Base-by-base conservation (phyloP, 2,113 vertebrate genomes). In the Camelus bactrianus region DNA sequence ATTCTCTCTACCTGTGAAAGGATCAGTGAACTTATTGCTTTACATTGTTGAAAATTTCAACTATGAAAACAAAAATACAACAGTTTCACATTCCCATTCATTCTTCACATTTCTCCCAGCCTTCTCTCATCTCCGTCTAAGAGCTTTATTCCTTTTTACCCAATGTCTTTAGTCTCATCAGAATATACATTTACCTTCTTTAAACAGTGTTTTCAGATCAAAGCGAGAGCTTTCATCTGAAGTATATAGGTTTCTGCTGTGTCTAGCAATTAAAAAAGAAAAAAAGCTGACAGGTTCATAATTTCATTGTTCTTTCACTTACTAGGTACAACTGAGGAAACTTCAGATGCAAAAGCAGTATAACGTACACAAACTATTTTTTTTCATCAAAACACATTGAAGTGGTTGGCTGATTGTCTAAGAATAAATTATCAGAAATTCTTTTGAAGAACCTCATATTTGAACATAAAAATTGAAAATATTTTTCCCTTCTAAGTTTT, bases 41-140 rank as follows among this genome's bases (percentile, higher is more conserved):
- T 64, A 50, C 89, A 86, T 96, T 80, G 92, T 76, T 95, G 79
- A 97, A 94, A 97, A 76, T 62, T 97, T 80, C 77, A 97, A 97
- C 94, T 97, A 96, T 91, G 94, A 96, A 98, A 98, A 97, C 92
- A 77, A 91, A 98, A 97, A 91, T 87, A 58, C 91, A 97, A 20
- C 26, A 93, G 88, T 54, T 94, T 82, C 79, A 82, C 58, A 24
- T 65, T 97, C 96, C 80, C 35, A 89, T 64, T 97, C 52, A 86
- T 92, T 96, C 73, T 97, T 98, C 62, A 80, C 24, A 54, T 75
- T 91, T 96, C 77, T 56, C 72, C 56, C 26, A 92, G 69, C 70
- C 28, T 84, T 93, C 56, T 95, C 89, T 95, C 56, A 20, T 46
- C 75, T 62, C 73, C 30, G 70, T 54, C 67, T 58, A 48, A 48